These are phyloP conservation scores for Mycteria americana DNA, from an alignment of 2,797 vertebrate genomes.

Conservation along the genomic window DNA sequence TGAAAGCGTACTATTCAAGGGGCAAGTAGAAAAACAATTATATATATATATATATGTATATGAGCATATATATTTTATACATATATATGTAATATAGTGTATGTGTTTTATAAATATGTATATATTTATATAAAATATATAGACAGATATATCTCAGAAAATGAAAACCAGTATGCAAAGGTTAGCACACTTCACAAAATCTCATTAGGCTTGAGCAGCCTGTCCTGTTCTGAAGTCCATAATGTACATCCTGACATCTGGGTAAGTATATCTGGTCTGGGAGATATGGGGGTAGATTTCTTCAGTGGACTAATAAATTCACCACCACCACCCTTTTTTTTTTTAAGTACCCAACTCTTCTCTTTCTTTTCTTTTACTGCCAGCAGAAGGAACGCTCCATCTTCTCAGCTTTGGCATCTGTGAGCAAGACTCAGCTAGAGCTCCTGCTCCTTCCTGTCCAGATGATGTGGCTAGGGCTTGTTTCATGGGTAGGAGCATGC, in stretches of 20 bases:
- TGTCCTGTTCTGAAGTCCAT: not conserved
- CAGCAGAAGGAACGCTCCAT: not conserved
- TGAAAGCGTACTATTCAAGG: not conserved
- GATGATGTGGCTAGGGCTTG: not conserved
- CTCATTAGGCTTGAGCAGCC: not conserved
- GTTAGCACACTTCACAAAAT: not conserved
- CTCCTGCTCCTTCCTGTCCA: not conserved
- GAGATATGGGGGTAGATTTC: not conserved
- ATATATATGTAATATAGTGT: not conserved
- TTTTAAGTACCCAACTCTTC: not conserved
- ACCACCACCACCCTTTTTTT: not conserved
- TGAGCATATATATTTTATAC: not conserved
- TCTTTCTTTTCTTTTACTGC: not conserved
- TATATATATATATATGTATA: not conserved
- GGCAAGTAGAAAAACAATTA: not conserved
- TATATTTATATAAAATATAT: not conserved
- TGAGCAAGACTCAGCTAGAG: not conserved
- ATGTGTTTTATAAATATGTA: not conserved
- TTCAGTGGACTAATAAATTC: not conserved
- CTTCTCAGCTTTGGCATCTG: not conserved
- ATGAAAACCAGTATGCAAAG: not conserved
- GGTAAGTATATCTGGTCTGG: not conserved
- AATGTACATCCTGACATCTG: not conserved
- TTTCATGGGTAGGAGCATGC: not conserved
- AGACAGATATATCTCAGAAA: not conserved